These are phyloP conservation scores for Jordanella pulchra DNA, from an alignment of 2,797 vertebrate species.

Conservation along the genomic window DNA sequence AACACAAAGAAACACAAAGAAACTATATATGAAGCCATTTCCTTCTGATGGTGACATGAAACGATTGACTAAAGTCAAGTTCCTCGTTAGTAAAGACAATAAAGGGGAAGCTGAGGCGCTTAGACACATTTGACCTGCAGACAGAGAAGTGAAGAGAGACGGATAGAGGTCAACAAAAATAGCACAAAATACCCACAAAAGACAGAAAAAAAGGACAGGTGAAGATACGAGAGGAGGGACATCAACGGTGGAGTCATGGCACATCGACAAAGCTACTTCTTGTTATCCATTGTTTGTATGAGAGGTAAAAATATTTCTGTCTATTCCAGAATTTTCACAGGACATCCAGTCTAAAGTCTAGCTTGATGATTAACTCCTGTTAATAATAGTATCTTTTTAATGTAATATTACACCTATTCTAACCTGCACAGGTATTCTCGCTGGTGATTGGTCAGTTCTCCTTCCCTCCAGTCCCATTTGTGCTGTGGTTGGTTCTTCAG, in stretches of 20 bases:
- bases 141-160: not conserved
- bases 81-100: not conserved
- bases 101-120: constrained; percentile 40
- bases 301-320: constrained; percentile 47
- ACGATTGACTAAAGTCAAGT: not conserved
- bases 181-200: not conserved
- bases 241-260: constrained; percentile 9
- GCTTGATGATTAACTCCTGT: not conserved
- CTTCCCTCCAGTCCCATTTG: constrained; percentile 60
- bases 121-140: not conserved
- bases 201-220: not conserved
- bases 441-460: constrained; percentile 70
- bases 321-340: not conserved
- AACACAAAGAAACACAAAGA: not conserved
- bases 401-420: not conserved
- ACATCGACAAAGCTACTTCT: constrained; percentile 20
- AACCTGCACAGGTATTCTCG: constrained; percentile 50
- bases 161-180: not conserved
- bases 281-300: constrained; percentile 51
- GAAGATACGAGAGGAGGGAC: not conserved
- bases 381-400: not conserved
- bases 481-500: constrained; percentile 65
- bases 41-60: constrained; percentile 6
- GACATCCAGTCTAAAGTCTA: too few relatives aligned
- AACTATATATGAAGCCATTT: not conserved